Evolutionary conservation across 2,113 vertebrate species (phyloP).

Genomic region (Salvelinus fontinalis): DNA sequence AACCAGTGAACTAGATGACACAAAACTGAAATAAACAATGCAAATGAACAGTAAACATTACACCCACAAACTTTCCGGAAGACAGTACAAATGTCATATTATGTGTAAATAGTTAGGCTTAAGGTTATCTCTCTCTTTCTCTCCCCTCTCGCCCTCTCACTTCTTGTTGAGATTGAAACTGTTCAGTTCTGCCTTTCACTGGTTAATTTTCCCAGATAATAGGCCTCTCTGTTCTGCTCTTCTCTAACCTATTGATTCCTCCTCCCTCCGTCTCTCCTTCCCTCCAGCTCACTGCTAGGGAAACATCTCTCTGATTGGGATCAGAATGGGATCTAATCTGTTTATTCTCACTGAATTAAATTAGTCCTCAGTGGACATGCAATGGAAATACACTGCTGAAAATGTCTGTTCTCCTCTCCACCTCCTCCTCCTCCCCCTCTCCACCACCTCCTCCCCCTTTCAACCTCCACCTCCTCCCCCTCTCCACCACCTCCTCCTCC

Average conservation of each 20-base stretch:
- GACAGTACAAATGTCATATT: too few relatives aligned
- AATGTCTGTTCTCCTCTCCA: too few relatives aligned
- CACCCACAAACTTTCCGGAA: too few relatives aligned
- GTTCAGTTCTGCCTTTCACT: background rate
- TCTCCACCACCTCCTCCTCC: too few relatives aligned
- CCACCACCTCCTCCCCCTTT: background rate
- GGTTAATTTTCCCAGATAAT: background rate
- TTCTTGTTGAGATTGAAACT: background rate
- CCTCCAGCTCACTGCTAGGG: background rate
- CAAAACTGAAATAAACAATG: too few relatives aligned
- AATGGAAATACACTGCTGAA: background rate
- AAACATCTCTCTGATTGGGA: conserved; percentile 43
- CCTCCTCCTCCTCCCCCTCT: too few relatives aligned
- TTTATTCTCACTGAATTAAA: conserved; percentile 36
- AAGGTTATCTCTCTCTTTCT: too few relatives aligned
- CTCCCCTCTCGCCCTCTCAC: background rate
- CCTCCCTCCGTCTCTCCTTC: conserved; percentile 29
- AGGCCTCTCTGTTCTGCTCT: conserved; percentile 20
- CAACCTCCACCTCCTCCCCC: too few relatives aligned
- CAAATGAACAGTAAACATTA: too few relatives aligned
- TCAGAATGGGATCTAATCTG: conserved; percentile 52
- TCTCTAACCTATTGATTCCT: conserved; percentile 57
- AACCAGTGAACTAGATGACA: too few relatives aligned
- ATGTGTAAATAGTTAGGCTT: too few relatives aligned
- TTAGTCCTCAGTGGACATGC: conserved; percentile 2